Percentiles rank a stretch among this genome's conserved stretches.
Evolutionary conservation across 30 jellyfish, hydroid and myxozoan genomes (phyloP).

Genomic region (Chrysaora quinquecirrha): DNA sequence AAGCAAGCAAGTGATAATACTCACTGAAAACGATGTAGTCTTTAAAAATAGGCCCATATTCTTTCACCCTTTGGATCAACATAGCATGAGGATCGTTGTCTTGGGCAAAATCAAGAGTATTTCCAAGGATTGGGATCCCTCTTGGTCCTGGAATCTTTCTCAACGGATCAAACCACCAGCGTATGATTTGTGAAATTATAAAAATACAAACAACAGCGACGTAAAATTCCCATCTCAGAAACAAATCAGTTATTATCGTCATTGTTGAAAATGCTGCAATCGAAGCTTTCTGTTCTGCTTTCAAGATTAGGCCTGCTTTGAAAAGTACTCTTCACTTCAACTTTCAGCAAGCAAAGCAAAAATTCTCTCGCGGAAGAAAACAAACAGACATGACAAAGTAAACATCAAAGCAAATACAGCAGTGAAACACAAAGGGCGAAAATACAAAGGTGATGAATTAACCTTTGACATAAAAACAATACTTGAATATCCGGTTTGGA

Average conservation of each 20-base stretch:
- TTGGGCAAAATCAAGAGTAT: slow-evolving; percentile 19
- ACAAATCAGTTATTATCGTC: slow-evolving; percentile 11
- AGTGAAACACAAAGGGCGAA: no score
- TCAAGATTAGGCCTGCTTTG: neutral
- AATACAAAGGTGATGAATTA: no score
- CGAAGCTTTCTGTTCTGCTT: no score
- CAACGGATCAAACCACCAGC: slow-evolving; percentile 48
- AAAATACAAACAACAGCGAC: slow-evolving; percentile 8
- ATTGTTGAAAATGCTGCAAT: no score
- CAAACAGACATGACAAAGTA: no score
- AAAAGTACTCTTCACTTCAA: no score
- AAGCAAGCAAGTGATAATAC: no score
- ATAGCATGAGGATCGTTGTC: slow-evolving; percentile 7
- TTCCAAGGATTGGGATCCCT: slow-evolving; percentile 49
- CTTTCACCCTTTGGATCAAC: slow-evolving; percentile 7
- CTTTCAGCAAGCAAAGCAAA: no score
- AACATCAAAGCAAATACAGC: no score
- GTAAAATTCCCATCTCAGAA: slow-evolving; percentile 44
- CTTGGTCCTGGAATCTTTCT: slow-evolving; percentile 46
- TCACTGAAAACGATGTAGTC: slow-evolving; percentile 28
- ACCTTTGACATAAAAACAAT: no score
- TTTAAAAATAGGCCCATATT: slow-evolving; percentile 31
- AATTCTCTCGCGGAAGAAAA: no score
- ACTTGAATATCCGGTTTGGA: no score
- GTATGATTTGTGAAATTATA: slow-evolving; percentile 19